These are phyloP conservation scores for Paradisaea rubra DNA, from an alignment of 2,113 vertebrate species.

Conservation along the genomic window DNA sequence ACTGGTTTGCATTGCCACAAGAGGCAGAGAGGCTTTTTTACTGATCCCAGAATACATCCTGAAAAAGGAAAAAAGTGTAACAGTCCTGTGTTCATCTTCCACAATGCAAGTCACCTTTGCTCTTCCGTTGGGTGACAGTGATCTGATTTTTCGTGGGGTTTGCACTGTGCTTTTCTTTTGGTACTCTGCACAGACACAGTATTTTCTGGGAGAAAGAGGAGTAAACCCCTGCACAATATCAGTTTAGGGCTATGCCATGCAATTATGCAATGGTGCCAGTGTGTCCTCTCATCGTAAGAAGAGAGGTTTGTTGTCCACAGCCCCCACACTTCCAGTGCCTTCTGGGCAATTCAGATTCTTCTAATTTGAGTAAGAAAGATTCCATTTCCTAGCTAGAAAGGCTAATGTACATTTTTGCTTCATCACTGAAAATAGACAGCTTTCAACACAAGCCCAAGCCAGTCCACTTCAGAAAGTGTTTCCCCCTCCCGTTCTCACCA, in stretches of 20 bases:
- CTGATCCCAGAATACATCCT: not conserved
- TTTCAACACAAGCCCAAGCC: not conserved
- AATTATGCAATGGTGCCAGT: not conserved
- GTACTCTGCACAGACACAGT: not conserved
- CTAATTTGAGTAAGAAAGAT: not conserved
- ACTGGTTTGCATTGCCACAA: not conserved
- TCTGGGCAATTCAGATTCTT: not conserved
- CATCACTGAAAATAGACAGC: not conserved
- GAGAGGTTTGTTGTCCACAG: not conserved
- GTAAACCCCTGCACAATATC: not conserved
- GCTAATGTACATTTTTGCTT: not conserved
- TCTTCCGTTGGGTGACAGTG: not conserved
- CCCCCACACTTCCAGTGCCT: not conserved
- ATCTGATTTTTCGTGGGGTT: not conserved
- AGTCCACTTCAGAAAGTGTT: not conserved
- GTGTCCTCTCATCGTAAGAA: not conserved
- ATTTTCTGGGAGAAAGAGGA: not conserved
- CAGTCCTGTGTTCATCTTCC: not conserved
- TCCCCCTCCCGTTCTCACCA: not conserved
- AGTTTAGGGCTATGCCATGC: not conserved
- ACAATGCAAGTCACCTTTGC: not conserved
- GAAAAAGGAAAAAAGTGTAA: not conserved
- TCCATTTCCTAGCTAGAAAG: not conserved
- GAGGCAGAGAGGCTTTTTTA: not conserved
- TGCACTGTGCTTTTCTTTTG: not conserved